Evolutionary conservation across 2,113 vertebrate species (phyloP), one percentile per base, ranked within the genome.

Genomic region (Donacobius atricapilla): DNA sequence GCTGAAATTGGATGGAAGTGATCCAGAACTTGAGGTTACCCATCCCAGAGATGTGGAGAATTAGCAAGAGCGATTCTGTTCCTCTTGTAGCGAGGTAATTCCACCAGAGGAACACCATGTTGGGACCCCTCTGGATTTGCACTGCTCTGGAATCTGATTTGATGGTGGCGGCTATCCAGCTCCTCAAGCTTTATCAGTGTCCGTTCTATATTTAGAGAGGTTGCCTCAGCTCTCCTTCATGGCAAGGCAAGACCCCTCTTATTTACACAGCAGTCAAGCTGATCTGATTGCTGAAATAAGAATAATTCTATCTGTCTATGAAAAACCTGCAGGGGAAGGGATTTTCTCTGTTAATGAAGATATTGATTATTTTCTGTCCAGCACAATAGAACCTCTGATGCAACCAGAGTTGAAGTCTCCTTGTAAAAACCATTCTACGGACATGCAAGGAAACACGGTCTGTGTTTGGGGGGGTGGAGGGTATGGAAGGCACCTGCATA

Each of bases 1-100:
- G 40, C 84, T 92, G 56, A 91, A 94, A 95, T 91, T 82, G 83
- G 56, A 71, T 92, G 92, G 94, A 94, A 80, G 44, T 77, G 87
- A 93, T 90, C 82, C 93, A 94, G 84, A 88, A 56, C 73, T 66
- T 47, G 23, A 58, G 84, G 82, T 83, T 80, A 70, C 85, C 68
- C 82, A 83, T n/a, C 75, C 13, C 44, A 70, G 82, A 73, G 39
- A 11, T 1, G 14, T 0, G 42, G 56, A 33, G 37, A 79, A 77
- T 77, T 16, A 77, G 3, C 12, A n/a, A 21, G 2, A 65, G 31
- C 0, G 0, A 58, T 80, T 54, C 2, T 1, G 39, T 7, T 50
- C 20, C 75, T 90, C 72, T 10, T 50, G 21, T 48, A 85, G 21
- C 0, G 7, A 69, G 73, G 31, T 51, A 80, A 47, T 72, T 90